Evolutionary conservation across 2,888 invertebrate species (phyloP), one percentile per base, ranked within the genome.

Genomic region (Drosophila paranaensis): DNA sequence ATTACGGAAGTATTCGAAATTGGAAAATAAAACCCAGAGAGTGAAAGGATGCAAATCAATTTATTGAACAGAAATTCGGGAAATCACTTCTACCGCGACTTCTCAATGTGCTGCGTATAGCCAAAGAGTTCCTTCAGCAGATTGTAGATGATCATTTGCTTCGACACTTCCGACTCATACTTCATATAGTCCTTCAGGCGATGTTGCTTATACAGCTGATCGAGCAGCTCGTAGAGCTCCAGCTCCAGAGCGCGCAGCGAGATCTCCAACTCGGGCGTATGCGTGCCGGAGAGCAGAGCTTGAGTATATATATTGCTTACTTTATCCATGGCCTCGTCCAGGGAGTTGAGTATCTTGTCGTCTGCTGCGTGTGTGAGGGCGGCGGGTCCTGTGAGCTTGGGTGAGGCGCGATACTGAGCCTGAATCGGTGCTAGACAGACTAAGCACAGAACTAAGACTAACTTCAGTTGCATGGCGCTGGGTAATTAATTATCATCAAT

Each of bases 91-190:
- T 51, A 51, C n/a, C 46, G 16, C 25, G 39, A 37, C 43, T 46
- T 50, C 58, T 75, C 80, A 20, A 67, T 67, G 20, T 88, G 82
- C 56, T 72, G 75, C 8, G 84, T 70, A 71, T 91, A 91, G 57
- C 91, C 91, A 67, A 91, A 91, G 46, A 91, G 74, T 60, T 90
- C 80, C 79, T 91, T 91, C 11, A 91, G 70, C 89, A 91, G 87
- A 61, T 86, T 91, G 46, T 91, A 91, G 53, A 91, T 74, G 53
- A 91, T 86, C 91, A 91, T 89, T 83, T 91, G 91, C 43, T 90
- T 82, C 27, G 90, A 87, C 50, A 91, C 91, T 74, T 91, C 91
- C 57, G 86, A 82, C 61, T 91, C 92, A 30, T 91, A 91, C 53
- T 79, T 82, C 83, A 91, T 91, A 48, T 91, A 91, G 57, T 91